Evolutionary conservation across 2,113 vertebrate genomes (phyloP).

Genomic region (Benitochromis conjunctus): DNA sequence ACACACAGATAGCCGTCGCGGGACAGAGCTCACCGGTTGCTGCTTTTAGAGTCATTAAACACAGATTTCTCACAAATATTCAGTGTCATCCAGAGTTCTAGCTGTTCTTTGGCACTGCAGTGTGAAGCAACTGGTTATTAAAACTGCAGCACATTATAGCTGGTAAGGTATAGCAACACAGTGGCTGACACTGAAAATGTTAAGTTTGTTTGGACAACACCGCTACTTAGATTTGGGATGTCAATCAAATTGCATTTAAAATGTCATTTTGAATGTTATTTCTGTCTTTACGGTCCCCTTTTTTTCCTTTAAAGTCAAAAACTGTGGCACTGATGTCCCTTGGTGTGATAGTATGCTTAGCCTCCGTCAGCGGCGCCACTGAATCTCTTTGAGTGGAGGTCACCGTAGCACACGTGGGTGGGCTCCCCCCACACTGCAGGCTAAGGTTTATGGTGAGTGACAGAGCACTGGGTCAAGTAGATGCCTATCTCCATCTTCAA

Average conservation of each 20-base stretch:
- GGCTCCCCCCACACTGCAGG: constrained; percentile 57
- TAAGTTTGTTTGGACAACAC: neutral
- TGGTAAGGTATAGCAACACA: neutral
- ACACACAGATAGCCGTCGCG: constrained; percentile 23
- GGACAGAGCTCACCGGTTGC: constrained; percentile 3
- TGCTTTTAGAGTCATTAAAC: constrained; percentile 37
- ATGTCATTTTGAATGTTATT: neutral
- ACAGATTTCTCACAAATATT: constrained; percentile 64
- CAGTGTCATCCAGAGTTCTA: constrained; percentile 33
- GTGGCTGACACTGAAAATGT: neutral
- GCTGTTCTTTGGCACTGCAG: neutral
- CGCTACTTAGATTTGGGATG: neutral
- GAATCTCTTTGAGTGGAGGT: constrained; percentile 65
- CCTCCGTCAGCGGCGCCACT: constrained; percentile 67
- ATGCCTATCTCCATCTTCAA: constrained; percentile 62
- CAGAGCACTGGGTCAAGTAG: constrained; percentile 67
- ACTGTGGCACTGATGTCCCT: constrained; percentile 36
- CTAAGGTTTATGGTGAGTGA: constrained; percentile 72
- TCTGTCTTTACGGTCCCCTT: neutral
- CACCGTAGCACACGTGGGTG: constrained; percentile 68
- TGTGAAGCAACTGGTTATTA: constrained; percentile 44
- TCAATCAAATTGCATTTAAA: neutral
- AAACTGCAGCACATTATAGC: constrained; percentile 34
- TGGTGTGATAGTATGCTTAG: constrained; percentile 66
- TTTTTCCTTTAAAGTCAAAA: constrained; percentile 25